Evolutionary conservation across 2,797 vertebrate species (phyloP).

Genomic region (Lindbergichthys nudifrons): DNA sequence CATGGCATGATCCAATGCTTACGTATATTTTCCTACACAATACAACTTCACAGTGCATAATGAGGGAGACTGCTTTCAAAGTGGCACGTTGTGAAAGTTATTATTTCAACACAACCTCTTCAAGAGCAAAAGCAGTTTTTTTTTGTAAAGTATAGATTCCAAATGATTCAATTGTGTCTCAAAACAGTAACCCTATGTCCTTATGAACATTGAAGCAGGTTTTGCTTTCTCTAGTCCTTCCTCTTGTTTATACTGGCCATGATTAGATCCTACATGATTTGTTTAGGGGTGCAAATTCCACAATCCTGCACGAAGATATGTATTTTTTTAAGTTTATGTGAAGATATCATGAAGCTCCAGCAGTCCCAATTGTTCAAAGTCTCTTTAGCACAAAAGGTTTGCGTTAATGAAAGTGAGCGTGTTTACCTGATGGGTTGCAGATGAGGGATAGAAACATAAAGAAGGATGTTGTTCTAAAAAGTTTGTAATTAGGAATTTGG

Average conservation of each 20-base stretch:
- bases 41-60: not conserved
- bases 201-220: not conserved
- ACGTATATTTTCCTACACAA: not conserved
- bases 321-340: too few relatives aligned
- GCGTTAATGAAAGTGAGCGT: too few relatives aligned
- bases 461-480: too few relatives aligned
- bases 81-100: not conserved
- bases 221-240: not conserved
- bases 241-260: not conserved
- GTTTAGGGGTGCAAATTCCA: not conserved
- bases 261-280: too few relatives aligned
- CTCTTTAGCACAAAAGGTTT: too few relatives aligned
- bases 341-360: too few relatives aligned
- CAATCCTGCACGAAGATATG: not conserved
- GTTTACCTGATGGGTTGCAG: too few relatives aligned
- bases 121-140: not conserved
- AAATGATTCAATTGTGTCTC: not conserved
- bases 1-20: not conserved
- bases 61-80: slow-evolving; percentile 5
- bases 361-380: too few relatives aligned
- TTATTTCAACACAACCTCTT: not conserved
- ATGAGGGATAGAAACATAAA: too few relatives aligned
- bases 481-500: too few relatives aligned
- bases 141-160: not conserved
- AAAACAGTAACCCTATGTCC: not conserved